These are phyloP conservation scores for Oostethus manadensis DNA, from an alignment of 2,113 vertebrate species.

Conservation along the genomic window DNA sequence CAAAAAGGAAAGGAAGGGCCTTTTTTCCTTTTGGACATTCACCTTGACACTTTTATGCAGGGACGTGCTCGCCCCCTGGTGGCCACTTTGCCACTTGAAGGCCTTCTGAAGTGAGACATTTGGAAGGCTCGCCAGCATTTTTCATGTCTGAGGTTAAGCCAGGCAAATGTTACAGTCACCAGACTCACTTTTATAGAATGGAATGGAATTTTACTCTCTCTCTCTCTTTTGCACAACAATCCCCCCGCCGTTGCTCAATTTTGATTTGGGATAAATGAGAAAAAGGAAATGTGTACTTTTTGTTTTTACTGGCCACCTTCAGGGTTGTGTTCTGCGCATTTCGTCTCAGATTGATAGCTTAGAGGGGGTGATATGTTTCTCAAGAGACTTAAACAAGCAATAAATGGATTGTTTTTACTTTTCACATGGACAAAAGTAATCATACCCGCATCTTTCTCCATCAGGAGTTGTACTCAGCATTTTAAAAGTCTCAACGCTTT, in stretches of 20 bases:
- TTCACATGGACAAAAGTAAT: background rate
- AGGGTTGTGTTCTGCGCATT: constrained; percentile 30
- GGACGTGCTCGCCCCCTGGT: constrained; percentile 48
- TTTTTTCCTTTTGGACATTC: constrained; percentile 27
- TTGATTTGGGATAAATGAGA: constrained; percentile 32
- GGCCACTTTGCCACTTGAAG: constrained; percentile 15
- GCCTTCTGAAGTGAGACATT: constrained; percentile 6
- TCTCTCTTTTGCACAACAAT: constrained; percentile 44
- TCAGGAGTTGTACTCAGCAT: background rate
- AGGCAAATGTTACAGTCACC: constrained; percentile 38
- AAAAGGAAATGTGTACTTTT: constrained; percentile 41
- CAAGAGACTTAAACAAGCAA: constrained; percentile 28
- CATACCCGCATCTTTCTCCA: background rate
- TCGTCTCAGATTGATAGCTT: constrained; percentile 29
- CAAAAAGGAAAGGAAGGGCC: no score
- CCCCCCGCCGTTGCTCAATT: constrained; percentile 45
- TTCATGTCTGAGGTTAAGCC: constrained; percentile 35
- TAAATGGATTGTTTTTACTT: background rate
- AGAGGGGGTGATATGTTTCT: constrained; percentile 47
- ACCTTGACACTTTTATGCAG: constrained; percentile 36
- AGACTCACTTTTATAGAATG: constrained; percentile 38
- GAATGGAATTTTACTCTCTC: constrained; percentile 38
- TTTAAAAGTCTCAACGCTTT: background rate
- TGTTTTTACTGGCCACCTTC: constrained; percentile 51
- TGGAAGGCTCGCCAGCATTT: constrained; percentile 6